A percentile compares a stretch with the other conserved stretches of the same genome.
phyloP scores from a whole-genome alignment of 2,797 vertebrate genomes.

The Notamacropus eugenii region DNA sequence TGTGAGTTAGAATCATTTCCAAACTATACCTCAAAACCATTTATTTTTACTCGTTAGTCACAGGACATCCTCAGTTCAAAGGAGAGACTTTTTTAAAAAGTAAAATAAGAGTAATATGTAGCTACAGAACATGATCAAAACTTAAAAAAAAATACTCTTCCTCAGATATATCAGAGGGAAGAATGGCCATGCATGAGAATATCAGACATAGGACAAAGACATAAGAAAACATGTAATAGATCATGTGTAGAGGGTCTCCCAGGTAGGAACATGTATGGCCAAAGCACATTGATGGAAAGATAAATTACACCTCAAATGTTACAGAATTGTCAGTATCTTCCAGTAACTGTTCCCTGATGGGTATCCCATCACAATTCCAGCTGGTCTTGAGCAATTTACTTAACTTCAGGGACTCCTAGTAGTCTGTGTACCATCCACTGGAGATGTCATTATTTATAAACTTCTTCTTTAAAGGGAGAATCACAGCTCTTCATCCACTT shows the following conservation, averaged over 20 bases:
- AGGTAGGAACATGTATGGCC: not conserved
- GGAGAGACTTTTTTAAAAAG: not conserved
- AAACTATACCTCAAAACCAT: not conserved
- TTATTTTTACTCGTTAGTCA: not conserved
- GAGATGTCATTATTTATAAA: not conserved
- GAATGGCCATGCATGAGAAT: not conserved
- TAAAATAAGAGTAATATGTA: not conserved
- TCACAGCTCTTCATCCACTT: not conserved
- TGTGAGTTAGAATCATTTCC: not conserved
- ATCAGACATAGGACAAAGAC: not conserved
- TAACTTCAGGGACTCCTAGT: not conserved
- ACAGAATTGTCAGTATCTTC: not conserved
- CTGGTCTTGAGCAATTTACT: not conserved
- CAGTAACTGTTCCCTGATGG: not conserved
- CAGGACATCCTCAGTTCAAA: not conserved
- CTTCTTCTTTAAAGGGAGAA: not conserved
- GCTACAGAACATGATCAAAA: not conserved
- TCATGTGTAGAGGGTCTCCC: not conserved
- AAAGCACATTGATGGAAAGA: not conserved
- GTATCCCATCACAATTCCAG: not conserved
- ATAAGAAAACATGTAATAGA: not conserved
- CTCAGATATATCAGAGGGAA: not conserved
- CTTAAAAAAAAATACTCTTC: not conserved
- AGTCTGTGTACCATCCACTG: not conserved
- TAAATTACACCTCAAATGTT: not conserved